Evolutionary conservation across 2,888 invertebrate genomes (phyloP).

Genomic region (Nomada ruficornis): DNA sequence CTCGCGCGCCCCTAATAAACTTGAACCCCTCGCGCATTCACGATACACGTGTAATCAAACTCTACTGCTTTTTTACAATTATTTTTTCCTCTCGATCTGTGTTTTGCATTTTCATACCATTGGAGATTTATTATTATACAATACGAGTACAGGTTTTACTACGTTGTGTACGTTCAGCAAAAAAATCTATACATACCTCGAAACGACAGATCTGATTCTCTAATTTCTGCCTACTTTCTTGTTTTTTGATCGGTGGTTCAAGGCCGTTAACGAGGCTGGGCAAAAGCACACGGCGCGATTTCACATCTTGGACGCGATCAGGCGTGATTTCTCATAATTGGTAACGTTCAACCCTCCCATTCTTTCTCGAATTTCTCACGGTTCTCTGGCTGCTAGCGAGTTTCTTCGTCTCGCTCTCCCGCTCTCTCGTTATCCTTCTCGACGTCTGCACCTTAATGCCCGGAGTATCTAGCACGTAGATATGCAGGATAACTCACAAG

Average conservation of each 20-base stretch:
- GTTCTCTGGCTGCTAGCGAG: slow-evolving; percentile 30
- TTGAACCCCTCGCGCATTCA: background rate
- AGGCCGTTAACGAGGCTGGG: slow-evolving; percentile 54
- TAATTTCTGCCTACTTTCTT: slow-evolving; percentile 25
- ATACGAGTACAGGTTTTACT: too few relatives aligned
- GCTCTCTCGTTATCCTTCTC: background rate
- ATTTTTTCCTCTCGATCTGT: too few relatives aligned
- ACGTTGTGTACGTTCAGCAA: too few relatives aligned
- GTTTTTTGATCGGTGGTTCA: slow-evolving; percentile 5
- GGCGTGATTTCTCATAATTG: slow-evolving; percentile 77
- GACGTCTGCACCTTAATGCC: slow-evolving; percentile 36
- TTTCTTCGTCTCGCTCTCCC: slow-evolving; percentile 42
- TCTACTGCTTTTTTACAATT: too few relatives aligned
- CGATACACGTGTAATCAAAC: too few relatives aligned
- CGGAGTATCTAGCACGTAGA: slow-evolving; percentile 24
- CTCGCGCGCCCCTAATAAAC: background rate
- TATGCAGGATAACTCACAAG: slow-evolving; percentile 28
- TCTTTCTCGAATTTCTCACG: slow-evolving; percentile 34
- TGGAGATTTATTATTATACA: too few relatives aligned
- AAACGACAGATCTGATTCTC: slow-evolving; percentile 12
- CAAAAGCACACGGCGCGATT: slow-evolving; percentile 63
- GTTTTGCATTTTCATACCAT: too few relatives aligned
- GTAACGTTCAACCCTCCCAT: slow-evolving; percentile 60
- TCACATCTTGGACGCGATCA: slow-evolving; percentile 73
- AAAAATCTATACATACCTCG: too few relatives aligned